Base-by-base conservation (phyloP, 2,797 vertebrate genomes). In the Crax fasciolata region DNA sequence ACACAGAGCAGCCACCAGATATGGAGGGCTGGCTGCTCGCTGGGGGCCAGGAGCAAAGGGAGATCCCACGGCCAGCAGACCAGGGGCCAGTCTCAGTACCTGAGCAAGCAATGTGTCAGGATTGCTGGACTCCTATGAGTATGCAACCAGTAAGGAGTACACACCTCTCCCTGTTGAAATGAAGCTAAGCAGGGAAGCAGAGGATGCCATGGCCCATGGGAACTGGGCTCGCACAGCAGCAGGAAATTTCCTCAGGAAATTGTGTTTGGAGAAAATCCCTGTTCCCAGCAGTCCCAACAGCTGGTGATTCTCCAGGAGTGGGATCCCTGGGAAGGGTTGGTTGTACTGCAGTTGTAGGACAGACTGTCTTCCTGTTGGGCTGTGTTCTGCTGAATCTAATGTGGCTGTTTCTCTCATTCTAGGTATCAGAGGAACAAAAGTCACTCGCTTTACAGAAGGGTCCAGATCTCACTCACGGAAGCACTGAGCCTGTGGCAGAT, bases 351-450 rank as follows among this genome's bases (percentile, higher is more conserved):
- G 54, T 18, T 63, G 27, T 49, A 67, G 65, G 52, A 70, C 27
- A 62, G 46, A 9, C 11, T 12, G 61, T 10, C 39, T 63, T 92
- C 46, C 32, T 3, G 3, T 24, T 7, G 2, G 30, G 11, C 48
- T 84, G 8, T 51, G 12, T 84, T 30, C 54, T 88, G 52, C 52
- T 14, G n/a, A 41, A 70, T 74, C 84, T 95, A 92, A 96, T n/a
- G 21, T 19, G 32, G 17, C 63, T 91, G 28, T 94, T 96, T 96
- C 67, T 96, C 61, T 92, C 84, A 39, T 96, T 94, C 23, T 96
- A 99, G 99, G 95, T 98, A 99, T 96, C 98, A 98, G 97, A 99
- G 97, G 97, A 98, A 96, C 93, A 98, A 97, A 82, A 97, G 97
- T 59, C 55, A n/a, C 49, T 99, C 98, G 0, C 86, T 98, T 84